Evolutionary conservation across 2,113 vertebrate species (phyloP).

Genomic region (Myotis brandtii): DNA sequence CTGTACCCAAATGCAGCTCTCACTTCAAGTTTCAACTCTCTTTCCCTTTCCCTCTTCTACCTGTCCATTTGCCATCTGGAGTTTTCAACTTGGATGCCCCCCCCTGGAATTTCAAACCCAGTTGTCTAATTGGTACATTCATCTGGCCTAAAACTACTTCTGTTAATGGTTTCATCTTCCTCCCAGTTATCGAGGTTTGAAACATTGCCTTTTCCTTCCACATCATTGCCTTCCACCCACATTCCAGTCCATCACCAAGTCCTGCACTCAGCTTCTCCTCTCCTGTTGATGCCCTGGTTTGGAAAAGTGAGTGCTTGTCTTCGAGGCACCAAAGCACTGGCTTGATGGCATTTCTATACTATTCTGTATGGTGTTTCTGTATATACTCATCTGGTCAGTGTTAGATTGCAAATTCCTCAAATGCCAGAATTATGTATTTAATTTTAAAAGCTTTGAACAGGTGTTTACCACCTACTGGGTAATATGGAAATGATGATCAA

Average conservation of each 20-base stretch:
- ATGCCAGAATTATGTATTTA: background rate
- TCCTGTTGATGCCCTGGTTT: background rate
- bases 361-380: background rate
- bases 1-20: background rate
- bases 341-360: background rate
- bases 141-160: background rate
- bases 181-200: background rate
- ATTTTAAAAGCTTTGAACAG: background rate
- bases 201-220: background rate
- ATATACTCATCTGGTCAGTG: background rate
- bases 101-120: background rate
- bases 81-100: background rate
- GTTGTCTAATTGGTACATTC: background rate
- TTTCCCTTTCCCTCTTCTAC: background rate
- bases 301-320: background rate
- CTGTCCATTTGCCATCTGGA: background rate
- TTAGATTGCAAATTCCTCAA: background rate
- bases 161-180: background rate
- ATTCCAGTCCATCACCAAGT: background rate
- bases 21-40: background rate
- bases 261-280: background rate
- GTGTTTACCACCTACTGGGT: background rate
- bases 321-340: background rate
- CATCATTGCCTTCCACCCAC: no score
- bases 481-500: background rate